phyloP scores from a whole-genome alignment of 2,888 invertebrate species.

The Julus scandinavius region DNA sequence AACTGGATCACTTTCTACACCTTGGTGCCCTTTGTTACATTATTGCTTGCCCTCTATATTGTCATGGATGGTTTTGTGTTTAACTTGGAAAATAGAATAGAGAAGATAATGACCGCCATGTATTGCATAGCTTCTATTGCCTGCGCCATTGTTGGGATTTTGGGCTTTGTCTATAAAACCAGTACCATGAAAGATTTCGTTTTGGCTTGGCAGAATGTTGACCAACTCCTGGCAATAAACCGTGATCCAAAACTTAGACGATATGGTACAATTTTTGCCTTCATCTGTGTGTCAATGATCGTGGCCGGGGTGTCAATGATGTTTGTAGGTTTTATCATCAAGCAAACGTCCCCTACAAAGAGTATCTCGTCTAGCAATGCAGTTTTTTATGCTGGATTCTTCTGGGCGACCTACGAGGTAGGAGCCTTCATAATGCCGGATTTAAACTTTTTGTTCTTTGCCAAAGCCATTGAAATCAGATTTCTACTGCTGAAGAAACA shows the following conservation, averaged over 20 bases:
- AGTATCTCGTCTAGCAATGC: neutral
- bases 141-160: neutral
- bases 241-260: neutral
- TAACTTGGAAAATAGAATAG: neutral
- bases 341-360: neutral
- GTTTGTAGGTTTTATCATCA: neutral
- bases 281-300: neutral
- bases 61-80: no score
- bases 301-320: neutral
- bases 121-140: neutral
- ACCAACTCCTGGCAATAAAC: slow-evolving; percentile 8
- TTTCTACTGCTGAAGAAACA: neutral
- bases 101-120: neutral
- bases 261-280: neutral
- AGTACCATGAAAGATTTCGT: neutral
- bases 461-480: slow-evolving; percentile 17
- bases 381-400: neutral
- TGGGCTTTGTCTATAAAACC: neutral
- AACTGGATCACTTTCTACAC: slow-evolving; percentile 31
- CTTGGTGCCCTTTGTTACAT: neutral
- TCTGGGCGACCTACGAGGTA: neutral
- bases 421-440: slow-evolving; percentile 30
- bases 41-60: neutral
- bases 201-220: neutral
- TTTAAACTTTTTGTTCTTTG: neutral